A percentile compares a stretch with the other conserved stretches of the same genome.
These are phyloP conservation scores for Oreochromis grahami DNA, from an alignment of 2,797 vertebrate species.

Conservation along the genomic window DNA sequence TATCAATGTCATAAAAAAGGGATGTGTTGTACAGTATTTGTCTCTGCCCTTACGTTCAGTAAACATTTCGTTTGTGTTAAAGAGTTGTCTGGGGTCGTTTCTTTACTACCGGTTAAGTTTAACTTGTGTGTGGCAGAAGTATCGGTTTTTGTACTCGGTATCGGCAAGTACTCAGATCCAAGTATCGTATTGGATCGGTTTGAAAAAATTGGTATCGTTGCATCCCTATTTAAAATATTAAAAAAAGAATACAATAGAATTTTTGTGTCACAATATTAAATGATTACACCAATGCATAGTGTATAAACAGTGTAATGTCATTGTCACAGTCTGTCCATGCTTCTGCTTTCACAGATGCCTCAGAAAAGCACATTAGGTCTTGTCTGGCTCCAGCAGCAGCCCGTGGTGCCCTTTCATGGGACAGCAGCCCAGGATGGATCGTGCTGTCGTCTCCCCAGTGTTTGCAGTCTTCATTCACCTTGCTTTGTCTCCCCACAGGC, in stretches of 20 bases:
- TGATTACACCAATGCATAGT: not conserved
- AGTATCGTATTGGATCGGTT: no score
- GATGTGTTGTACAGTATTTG: no score
- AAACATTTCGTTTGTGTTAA: no score
- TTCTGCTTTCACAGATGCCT: constrained; percentile 16
- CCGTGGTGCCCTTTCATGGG: constrained; percentile 24
- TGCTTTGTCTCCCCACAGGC: constrained; percentile 23
- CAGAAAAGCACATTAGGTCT: constrained; percentile 26
- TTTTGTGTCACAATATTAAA: not conserved
- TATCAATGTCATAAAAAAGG: no score
- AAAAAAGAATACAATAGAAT: not conserved
- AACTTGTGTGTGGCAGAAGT: no score
- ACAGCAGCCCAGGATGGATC: constrained; percentile 12
- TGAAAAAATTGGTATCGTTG: no score
- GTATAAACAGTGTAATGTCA: not conserved
- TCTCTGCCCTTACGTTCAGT: no score
- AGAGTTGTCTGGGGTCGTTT: no score
- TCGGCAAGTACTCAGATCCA: no score
- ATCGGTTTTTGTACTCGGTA: no score
- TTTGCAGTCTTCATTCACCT: constrained; percentile 19
- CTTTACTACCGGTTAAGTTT: no score
- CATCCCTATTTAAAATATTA: no score
- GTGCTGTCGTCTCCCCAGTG: not conserved
- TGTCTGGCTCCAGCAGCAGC: constrained; percentile 38
- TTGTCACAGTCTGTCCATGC: not conserved